Base-by-base conservation (phyloP, 2,113 vertebrate species). In the Eulacestoma nigropectus region DNA sequence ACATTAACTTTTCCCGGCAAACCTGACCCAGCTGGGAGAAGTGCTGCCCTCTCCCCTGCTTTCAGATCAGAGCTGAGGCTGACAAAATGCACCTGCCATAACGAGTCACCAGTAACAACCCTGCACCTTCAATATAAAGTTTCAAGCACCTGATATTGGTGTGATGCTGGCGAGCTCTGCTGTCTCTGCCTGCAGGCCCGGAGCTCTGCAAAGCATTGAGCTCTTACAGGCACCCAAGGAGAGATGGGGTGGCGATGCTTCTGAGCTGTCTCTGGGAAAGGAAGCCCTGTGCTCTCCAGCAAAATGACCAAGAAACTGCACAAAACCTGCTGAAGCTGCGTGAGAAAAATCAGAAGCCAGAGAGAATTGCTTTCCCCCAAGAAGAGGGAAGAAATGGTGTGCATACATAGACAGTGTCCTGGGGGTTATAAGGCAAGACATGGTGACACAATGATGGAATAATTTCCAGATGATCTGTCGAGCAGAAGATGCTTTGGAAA, bases 401-500 rank as follows among this genome's bases (percentile, higher is more conserved):
- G 60, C 2, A 4, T 39, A n/a, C 16, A 17, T 2, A 70, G 57
- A 13, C 14, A 18, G 32, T 25, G 53, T 82, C 55, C 78, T 67
- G 68, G n/a, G 52, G 55, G 39, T 68, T 95, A 56, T 69, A 64
- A 90, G 69, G 81, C 1, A 0, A 91, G 82, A 83, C 55, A 50
- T 1, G 1, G 77, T 72, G 74, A 74, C 67, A 93, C 57, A 86
- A 50, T 20, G 82, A 86, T 55, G 39, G 78, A n/a, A 44, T 88
- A 39, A 85, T 70, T 94, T 93, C 84, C 89, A 70, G 64, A 52
- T 79, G 75, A 74, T 68, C n/a, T 46, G 72, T 83, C 1, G 1
- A 86, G 87, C 60, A 95, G 86, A 84, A 81, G 85, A 74, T 59
- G 72, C 55, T 96, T 93, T 96, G 68, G 72, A 86, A 94, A 91